Evolutionary conservation across 2,113 vertebrate species (phyloP).

Genomic region (Larimichthys polyactis): DNA sequence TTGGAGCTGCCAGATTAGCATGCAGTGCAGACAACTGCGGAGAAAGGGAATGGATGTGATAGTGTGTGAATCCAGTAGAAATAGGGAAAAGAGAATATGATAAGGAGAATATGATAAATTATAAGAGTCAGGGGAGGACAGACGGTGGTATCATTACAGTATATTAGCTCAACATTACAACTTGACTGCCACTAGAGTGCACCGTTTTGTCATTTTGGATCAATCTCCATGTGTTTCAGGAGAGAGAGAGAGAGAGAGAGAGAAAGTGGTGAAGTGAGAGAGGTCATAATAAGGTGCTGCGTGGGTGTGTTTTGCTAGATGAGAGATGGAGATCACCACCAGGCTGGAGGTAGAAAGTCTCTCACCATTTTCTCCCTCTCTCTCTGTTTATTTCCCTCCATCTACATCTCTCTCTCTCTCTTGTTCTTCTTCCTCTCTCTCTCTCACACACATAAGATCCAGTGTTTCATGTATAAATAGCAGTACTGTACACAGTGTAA

Average conservation of each 20-base stretch:
- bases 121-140: not conserved
- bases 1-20: too few species aligned
- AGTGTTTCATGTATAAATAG: constrained; percentile 38
- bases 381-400: not conserved
- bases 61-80: too few species aligned
- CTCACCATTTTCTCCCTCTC: constrained; percentile 23
- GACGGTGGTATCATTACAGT: not conserved
- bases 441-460: constrained; percentile 21
- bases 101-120: not conserved
- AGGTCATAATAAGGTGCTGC: constrained; percentile 41
- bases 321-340: constrained; percentile 55
- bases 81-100: not conserved
- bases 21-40: not conserved
- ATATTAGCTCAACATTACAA: not conserved
- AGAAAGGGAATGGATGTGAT: not conserved
- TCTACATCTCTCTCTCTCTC: constrained; percentile 3
- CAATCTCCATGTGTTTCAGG: not conserved
- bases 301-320: constrained; percentile 66
- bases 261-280: not conserved
- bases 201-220: constrained; percentile 17
- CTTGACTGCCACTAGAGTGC: constrained; percentile 57
- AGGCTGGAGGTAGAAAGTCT: constrained; percentile 47
- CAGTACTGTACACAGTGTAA: constrained; percentile 18
- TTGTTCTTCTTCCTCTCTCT: not conserved
- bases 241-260: not conserved